Percentiles rank a stretch among this genome's conserved stretches.
Conservation (phyloP, 1,140 invertebrate species). For the Nylanderia fulva region DNA sequence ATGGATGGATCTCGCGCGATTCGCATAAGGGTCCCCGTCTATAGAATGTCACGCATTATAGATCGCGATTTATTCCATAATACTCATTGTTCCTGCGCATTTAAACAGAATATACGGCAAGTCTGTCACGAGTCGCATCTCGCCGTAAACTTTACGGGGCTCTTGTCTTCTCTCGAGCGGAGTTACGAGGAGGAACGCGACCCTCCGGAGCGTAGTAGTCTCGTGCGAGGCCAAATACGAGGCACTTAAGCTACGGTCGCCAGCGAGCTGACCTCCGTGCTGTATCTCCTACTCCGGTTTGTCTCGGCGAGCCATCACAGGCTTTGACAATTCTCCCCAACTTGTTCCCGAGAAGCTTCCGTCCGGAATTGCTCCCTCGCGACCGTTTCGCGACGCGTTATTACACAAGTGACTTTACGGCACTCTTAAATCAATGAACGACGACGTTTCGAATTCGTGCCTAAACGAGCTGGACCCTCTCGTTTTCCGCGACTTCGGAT, state of each 20-base stretch:
- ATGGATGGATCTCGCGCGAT: conserved; percentile 47
- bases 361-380: conserved; percentile 33
- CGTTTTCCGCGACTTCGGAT: background rate
- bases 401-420: conserved; percentile 12
- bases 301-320: conserved; percentile 61
- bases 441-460: background rate
- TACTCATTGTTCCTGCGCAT: background rate
- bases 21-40: background rate
- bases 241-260: conserved; percentile 38
- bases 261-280: conserved; percentile 56
- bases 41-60: conserved; percentile 25
- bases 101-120: background rate
- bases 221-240: conserved; percentile 22
- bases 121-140: conserved; percentile 34
- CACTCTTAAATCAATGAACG: conserved; percentile 30
- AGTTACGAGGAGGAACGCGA: conserved; percentile 49
- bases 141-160: conserved; percentile 22
- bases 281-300: conserved; percentile 66
- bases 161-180: conserved; percentile 9
- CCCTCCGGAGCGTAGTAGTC: conserved; percentile 1
- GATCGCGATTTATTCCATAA: background rate
- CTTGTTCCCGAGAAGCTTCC: conserved; percentile 69
- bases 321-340: conserved; percentile 69
- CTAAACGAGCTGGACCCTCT: background rate
- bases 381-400: background rate